Conservation (phyloP, 2,797 vertebrate species). For the Graptemys geographica region DNA sequence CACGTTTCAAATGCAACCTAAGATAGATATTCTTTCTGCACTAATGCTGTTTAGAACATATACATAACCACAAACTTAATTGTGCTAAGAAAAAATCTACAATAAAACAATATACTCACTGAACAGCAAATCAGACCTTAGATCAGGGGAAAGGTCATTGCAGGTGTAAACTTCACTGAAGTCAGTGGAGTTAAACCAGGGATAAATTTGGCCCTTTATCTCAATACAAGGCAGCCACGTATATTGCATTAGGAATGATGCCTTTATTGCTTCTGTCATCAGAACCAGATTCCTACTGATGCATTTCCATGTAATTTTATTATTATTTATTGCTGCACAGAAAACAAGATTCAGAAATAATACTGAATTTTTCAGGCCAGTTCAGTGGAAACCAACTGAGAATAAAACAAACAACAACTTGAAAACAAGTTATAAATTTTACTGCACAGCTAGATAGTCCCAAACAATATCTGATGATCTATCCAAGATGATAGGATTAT, state of each 20-base stretch:
- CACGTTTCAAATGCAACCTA: background rate
- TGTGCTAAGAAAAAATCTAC: background rate
- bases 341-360: background rate
- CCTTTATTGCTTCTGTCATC: background rate
- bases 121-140: background rate
- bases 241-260: background rate
- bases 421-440: background rate
- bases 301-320: background rate
- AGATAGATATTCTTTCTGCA: background rate
- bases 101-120: background rate
- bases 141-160: background rate
- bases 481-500: background rate
- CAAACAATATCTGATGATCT: background rate
- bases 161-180: background rate
- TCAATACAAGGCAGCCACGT: background rate
- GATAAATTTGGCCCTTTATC: conserved; percentile 1
- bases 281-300: background rate
- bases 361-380: background rate
- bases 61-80: background rate
- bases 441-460: background rate
- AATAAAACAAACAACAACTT: background rate
- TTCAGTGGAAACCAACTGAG: background rate
- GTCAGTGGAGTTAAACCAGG: background rate
- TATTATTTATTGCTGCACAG: background rate
- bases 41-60: background rate